Percentiles rank a stretch among this genome's conserved stretches.
Evolutionary conservation across 2,113 vertebrate genomes (phyloP).

Genomic region (Lophochroa leadbeateri): DNA sequence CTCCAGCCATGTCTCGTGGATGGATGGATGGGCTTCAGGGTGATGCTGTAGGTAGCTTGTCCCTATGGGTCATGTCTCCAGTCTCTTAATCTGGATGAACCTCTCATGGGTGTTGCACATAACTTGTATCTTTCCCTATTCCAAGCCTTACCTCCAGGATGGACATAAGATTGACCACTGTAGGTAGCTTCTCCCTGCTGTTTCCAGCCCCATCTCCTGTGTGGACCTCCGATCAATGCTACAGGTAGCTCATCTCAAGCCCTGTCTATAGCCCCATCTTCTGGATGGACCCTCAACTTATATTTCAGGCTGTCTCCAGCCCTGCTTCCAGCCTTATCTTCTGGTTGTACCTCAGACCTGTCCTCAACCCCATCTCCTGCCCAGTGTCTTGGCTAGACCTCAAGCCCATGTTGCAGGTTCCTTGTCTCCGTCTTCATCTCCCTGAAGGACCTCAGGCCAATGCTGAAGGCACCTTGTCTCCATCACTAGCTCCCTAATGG

Average conservation of each 20-base stretch:
- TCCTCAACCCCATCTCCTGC: background rate
- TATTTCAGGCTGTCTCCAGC: background rate
- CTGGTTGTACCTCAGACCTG: rapidly evolving
- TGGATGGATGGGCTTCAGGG: background rate
- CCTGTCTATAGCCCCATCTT: background rate
- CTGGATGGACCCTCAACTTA: background rate
- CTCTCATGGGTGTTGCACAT: background rate
- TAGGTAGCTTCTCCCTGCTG: background rate
- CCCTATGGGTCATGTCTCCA: background rate
- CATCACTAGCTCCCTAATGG: background rate
- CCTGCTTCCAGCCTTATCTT: background rate
- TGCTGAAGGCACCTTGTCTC: background rate
- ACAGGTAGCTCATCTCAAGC: background rate
- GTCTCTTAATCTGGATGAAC: background rate
- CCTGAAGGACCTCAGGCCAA: background rate
- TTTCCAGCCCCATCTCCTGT: background rate
- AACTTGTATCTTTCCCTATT: background rate
- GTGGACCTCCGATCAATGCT: background rate
- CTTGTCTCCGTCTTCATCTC: background rate
- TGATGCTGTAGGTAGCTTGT: background rate
- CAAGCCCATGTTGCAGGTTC: rapidly evolving
- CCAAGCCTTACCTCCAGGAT: background rate
- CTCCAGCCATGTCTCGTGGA: background rate
- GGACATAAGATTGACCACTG: background rate
- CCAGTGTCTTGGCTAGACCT: background rate